Percentiles rank a stretch among this genome's conserved stretches.
Conservation (phyloP, 2,113 vertebrate genomes). For the Pitta sordida region DNA sequence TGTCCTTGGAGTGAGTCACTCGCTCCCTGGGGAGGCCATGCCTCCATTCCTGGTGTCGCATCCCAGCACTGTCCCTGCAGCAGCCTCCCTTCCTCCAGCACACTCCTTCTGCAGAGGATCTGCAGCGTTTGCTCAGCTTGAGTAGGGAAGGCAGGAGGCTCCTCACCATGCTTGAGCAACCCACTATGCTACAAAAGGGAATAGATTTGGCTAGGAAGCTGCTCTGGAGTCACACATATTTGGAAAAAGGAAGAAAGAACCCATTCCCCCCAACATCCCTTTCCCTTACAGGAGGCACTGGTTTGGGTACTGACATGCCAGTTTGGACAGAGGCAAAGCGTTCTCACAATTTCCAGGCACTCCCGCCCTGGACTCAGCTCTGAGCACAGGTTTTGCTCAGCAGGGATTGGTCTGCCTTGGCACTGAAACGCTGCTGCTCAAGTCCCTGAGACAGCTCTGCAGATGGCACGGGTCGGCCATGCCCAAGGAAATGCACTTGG, state of each 20-base stretch:
- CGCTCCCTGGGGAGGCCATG: neutral
- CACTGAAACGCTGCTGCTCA: neutral
- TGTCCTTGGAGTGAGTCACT: neutral
- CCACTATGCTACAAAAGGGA: neutral
- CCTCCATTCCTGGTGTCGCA: neutral
- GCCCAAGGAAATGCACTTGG: neutral
- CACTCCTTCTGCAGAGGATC: neutral
- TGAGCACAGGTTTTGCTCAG: neutral
- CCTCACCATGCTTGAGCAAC: neutral
- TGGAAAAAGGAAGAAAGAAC: neutral
- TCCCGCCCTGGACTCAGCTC: accelerated
- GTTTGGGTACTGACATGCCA: accelerated
- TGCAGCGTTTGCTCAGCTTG: neutral
- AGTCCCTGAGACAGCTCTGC: neutral
- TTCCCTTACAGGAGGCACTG: neutral
- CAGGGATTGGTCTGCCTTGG: neutral
- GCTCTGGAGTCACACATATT: accelerated
- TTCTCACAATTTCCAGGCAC: neutral
- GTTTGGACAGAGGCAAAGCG: neutral
- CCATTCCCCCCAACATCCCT: neutral
- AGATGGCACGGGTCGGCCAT: neutral
- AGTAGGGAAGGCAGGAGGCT: neutral
- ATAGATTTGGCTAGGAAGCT: neutral
- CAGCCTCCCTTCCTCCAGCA: neutral
- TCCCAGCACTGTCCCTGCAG: neutral